phyloP scores from a whole-genome alignment of 2,888 invertebrate genomes.

The Neoaliturus tenellus region DNA sequence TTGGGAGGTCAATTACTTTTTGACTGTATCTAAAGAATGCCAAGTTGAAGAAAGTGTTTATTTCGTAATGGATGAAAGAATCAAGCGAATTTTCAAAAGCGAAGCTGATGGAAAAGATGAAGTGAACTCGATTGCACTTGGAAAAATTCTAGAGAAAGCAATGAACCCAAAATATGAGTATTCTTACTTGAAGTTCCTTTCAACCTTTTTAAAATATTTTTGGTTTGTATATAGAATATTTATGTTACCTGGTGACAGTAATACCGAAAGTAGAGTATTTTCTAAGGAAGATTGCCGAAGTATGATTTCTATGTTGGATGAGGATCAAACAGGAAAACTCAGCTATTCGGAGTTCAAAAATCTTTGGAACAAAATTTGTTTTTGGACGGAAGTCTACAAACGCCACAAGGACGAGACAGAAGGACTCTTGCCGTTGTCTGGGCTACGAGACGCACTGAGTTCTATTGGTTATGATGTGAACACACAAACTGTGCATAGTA shows the following conservation, averaged over 20 bases:
- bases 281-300: background rate
- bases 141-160: background rate
- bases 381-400: background rate
- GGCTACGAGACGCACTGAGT: background rate
- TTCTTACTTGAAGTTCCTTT: background rate
- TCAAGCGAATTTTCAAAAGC: background rate
- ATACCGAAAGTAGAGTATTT: background rate
- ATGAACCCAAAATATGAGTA: background rate
- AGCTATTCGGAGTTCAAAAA: background rate
- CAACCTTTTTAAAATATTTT: background rate
- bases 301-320: constrained; percentile 4
- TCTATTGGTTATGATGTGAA: background rate
- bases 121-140: background rate
- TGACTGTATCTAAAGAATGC: background rate
- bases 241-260: background rate
- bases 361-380: background rate
- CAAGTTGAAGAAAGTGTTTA: background rate
- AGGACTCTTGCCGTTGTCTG: background rate
- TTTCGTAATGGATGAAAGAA: background rate
- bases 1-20: background rate
- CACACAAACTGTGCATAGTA: background rate
- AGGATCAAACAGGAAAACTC: background rate
- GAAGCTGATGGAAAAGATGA: background rate
- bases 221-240: background rate
- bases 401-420: background rate